Percentiles rank a stretch among this genome's conserved stretches.
phyloP scores from a whole-genome alignment of 2,888 invertebrate species.

The Bursaphelenchus okinawaensis region DNA sequence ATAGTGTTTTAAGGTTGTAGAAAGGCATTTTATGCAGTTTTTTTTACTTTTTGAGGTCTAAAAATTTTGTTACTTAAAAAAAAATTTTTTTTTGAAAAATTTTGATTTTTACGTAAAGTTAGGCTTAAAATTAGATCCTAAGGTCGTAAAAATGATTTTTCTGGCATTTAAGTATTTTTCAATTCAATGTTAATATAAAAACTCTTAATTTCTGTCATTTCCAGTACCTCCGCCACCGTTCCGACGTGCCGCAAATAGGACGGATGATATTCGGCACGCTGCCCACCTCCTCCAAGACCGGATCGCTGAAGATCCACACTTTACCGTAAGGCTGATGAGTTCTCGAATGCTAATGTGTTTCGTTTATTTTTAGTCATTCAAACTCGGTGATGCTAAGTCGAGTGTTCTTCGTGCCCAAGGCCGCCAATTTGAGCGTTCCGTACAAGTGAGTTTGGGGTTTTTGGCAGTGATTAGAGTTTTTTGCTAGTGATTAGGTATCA shows the following conservation, averaged over 20 bases:
- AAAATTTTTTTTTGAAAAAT: no score
- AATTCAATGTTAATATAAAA: no score
- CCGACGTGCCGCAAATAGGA: slow-evolving; percentile 24
- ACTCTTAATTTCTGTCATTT: slow-evolving; percentile 1
- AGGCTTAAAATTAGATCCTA: no score
- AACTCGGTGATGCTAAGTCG: slow-evolving; percentile 37
- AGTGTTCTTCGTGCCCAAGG: slow-evolving; percentile 35
- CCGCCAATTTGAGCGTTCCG: slow-evolving; percentile 6
- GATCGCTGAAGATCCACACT: slow-evolving; percentile 48
- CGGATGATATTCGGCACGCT: slow-evolving; percentile 46
- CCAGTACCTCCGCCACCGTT: slow-evolving; percentile 31
- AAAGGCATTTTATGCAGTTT: no score
- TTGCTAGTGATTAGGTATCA: no score
- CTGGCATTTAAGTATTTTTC: no score
- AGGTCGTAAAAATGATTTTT: no score
- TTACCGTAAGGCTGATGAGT: slow-evolving; percentile 13
- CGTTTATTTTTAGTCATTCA: slow-evolving; percentile 31
- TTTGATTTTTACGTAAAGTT: no score
- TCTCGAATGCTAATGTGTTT: neutral
- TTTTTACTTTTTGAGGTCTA: no score
- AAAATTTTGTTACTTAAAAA: no score
- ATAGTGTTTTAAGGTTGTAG: no score
- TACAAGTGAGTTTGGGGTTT: neutral
- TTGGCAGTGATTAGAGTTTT: no score
- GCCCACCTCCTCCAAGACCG: slow-evolving; percentile 28